A percentile compares a stretch with the other conserved stretches of the same genome.
phyloP scores from a whole-genome alignment of 2,797 vertebrate species.

The Oreochromis mossambicus region DNA sequence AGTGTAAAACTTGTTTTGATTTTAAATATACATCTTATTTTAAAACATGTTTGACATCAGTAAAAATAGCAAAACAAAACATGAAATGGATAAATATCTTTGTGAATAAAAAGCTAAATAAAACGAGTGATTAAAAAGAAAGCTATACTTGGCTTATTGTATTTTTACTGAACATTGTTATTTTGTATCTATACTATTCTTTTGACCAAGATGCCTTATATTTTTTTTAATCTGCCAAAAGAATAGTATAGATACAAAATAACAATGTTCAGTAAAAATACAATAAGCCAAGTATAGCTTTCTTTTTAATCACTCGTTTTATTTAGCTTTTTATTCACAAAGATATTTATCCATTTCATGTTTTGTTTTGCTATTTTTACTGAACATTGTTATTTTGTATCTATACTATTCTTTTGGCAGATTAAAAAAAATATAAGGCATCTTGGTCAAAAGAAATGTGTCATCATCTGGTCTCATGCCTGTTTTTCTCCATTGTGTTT shows the following conservation, averaged over 20 bases:
- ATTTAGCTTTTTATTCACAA: constrained; percentile 19
- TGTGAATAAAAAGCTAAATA: constrained; percentile 28
- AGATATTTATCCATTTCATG: neutral
- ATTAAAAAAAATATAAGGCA: rapidly evolving
- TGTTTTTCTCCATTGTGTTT: constrained; percentile 9
- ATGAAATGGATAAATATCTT: neutral
- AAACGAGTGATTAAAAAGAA: constrained; percentile 25
- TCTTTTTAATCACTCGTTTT: constrained; percentile 30
- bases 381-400: too few species aligned
- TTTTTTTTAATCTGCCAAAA: neutral
- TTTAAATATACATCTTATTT: neutral
- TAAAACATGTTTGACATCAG: neutral
- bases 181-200: neutral
- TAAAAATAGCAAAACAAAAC: neutral
- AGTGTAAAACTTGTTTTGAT: neutral
- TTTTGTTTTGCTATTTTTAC: neutral
- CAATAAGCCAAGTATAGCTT: neutral
- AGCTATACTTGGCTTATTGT: neutral
- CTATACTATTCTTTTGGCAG: neutral
- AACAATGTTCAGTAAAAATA: neutral
- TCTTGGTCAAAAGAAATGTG: neutral
- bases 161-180: neutral
- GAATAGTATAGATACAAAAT: neutral
- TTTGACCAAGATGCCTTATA: neutral
- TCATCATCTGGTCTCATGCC: neutral